Conservation (phyloP, 2,888 invertebrate species). For the Noctuana brunneofusca region DNA sequence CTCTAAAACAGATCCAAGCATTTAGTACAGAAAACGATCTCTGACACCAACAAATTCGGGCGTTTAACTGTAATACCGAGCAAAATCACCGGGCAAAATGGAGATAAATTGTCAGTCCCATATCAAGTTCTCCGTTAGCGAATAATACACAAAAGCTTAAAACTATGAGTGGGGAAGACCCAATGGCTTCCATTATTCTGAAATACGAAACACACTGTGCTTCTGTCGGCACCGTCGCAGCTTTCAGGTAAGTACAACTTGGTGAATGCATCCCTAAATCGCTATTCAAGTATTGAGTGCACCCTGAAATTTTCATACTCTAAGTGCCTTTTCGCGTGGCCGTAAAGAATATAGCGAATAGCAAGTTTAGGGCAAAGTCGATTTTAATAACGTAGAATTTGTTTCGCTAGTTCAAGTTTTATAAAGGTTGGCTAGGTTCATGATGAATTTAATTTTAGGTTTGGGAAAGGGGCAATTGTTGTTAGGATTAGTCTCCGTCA, state of each 20-base stretch:
- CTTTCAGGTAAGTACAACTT: constrained; percentile 54
- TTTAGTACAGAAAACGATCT: constrained; percentile 15
- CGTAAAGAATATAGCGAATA: constrained; percentile 11
- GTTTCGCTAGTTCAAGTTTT: background rate
- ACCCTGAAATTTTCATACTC: constrained; percentile 69
- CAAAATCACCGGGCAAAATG: constrained; percentile 31
- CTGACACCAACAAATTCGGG: constrained; percentile 27
- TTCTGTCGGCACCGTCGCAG: constrained; percentile 40
- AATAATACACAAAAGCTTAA: constrained; percentile 34
- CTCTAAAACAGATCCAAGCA: constrained; percentile 9
- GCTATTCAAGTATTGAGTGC: constrained; percentile 62
- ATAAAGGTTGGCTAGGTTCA: background rate
- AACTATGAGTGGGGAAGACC: constrained; percentile 29
- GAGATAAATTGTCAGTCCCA: constrained; percentile 35
- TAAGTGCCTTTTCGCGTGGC: constrained; percentile 51
- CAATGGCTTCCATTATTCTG: constrained; percentile 34
- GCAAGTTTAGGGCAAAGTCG: constrained; percentile 6
- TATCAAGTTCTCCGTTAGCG: constrained; percentile 29
- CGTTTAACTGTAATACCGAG: constrained; percentile 31
- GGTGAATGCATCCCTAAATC: constrained; percentile 68
- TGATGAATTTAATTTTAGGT: background rate
- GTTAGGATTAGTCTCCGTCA: background rate
- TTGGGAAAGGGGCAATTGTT: background rate
- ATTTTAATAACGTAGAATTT: constrained; percentile 16
- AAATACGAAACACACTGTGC: constrained; percentile 34